A percentile compares a stretch with the other conserved stretches of the same genome.
phyloP scores from a whole-genome alignment of 2,888 invertebrate genomes.

The Hedya salicella region DNA sequence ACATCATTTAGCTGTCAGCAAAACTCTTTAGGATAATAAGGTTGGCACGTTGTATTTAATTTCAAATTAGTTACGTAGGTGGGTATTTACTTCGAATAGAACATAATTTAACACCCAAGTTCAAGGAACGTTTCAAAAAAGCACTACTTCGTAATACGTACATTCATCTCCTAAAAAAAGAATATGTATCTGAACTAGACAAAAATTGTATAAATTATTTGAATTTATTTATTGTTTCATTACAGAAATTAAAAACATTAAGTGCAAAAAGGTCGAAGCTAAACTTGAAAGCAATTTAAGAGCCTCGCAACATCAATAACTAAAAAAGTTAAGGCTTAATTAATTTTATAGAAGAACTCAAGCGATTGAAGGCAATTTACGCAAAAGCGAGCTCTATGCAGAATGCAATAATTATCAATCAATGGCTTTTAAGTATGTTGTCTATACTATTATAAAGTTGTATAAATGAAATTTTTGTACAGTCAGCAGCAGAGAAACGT shows the following conservation, averaged over 20 bases:
- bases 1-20: no score
- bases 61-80: not conserved
- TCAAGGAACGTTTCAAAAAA: not conserved
- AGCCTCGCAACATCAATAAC: conserved; percentile 19
- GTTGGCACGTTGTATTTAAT: not conserved
- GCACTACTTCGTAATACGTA: no score
- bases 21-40: no score
- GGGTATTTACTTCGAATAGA: not conserved
- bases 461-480: no score
- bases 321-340: conserved; percentile 31
- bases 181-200: conserved; percentile 4
- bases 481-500: no score
- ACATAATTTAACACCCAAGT: not conserved
- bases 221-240: no score
- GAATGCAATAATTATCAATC: no score
- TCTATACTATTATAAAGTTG: no score
- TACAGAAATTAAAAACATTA: no score
- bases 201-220: no score
- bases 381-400: not conserved
- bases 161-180: no score
- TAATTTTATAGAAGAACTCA: conserved; percentile 28
- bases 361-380: conserved; percentile 12
- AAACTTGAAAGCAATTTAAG: conserved; percentile 1
- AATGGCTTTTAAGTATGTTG: no score
- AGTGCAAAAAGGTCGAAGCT: conserved; percentile 1